Base-by-base conservation (phyloP, 2,113 vertebrate genomes). In the Cariama cristata region DNA sequence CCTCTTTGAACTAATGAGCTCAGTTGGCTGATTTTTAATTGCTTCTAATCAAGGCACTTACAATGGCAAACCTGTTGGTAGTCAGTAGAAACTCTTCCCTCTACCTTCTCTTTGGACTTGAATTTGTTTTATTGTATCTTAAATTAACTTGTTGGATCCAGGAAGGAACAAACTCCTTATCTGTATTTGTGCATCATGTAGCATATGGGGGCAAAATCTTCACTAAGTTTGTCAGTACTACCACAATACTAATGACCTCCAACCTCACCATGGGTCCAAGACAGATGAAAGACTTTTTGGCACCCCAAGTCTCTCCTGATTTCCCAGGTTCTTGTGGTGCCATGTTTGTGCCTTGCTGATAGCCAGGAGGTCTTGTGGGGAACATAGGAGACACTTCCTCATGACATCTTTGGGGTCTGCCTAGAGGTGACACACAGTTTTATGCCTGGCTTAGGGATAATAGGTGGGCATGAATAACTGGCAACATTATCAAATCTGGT, bases 321-420 rank as follows among this genome's bases (percentile, higher is more conserved):
- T 66, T 73, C 26, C 55, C 9, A n/a, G 18, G 6, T 75, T 93
- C 53, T 85, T 44, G 53, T 33, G 56, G 35, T 58, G 56, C 24
- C 3, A 1, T 32, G 3, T 69, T 73, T 77, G 11, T 94, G 55
- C 33, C 47, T 91, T 12, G 2, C 35, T 75, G 53, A 42, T 21
- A 75, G 28, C 9, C 62, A 72, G 79, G 12, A 40, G 14, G 3
- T 66, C 55, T 38, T 80, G 13, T 35, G 4, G 26, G 10, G 32
- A 79, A 11, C 60, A 50, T 1, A 2, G 60, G 26, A 67, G 17
- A 32, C 8, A 4, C 35, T 72, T 90, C 20, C 22, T 75, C 4
- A 22, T 0, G 0, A 5, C 16, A 12, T 9, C 18, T 76, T 56
- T 69, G 76, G 49, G 14, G 4, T 59, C 45, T 80, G 7, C 5